phyloP scores from a whole-genome alignment of 2,888 invertebrate species.

The Ormyrus labotus region DNA sequence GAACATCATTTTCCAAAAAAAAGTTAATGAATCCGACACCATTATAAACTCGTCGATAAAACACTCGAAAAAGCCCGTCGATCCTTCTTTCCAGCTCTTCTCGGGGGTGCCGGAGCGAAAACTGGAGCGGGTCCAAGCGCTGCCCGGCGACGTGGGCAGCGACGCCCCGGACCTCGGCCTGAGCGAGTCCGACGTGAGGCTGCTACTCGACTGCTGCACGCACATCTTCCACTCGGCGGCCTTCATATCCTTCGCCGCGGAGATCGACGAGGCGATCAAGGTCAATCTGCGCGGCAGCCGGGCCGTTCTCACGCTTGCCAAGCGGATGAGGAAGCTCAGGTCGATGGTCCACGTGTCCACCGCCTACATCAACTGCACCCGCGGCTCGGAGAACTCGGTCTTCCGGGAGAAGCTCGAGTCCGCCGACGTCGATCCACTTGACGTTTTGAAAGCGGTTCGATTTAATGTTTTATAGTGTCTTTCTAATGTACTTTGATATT shows the following conservation, averaged over 20 bases:
- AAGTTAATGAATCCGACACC: too few species aligned
- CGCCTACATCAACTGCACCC: constrained; percentile 80
- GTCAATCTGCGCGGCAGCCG: constrained; percentile 81
- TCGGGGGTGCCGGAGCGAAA: constrained; percentile 63
- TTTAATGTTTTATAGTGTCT: background rate
- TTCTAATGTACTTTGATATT: background rate
- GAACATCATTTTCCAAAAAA: too few species aligned
- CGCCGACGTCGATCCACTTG: constrained; percentile 68
- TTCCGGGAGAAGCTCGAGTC: constrained; percentile 78
- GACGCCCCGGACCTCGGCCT: constrained; percentile 69
- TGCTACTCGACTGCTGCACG: constrained; percentile 67
- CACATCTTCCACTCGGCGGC: constrained; percentile 81
- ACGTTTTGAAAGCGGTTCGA: constrained; percentile 67
- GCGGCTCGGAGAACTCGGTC: constrained; percentile 61
- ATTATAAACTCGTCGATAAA: too few species aligned
- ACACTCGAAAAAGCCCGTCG: too few species aligned
- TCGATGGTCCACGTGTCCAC: constrained; percentile 81
- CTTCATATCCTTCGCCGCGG: constrained; percentile 80
- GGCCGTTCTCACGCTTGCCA: constrained; percentile 75
- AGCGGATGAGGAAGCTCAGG: constrained; percentile 64
- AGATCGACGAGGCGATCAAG: constrained; percentile 77
- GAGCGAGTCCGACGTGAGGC: constrained; percentile 70
- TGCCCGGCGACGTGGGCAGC: constrained; percentile 75
- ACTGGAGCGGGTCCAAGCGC: constrained; percentile 74
- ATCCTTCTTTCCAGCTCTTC: constrained; percentile 57